These are phyloP conservation scores for Chirona hameri DNA, from an alignment of 2,888 invertebrate genomes.

Conservation along the genomic window DNA sequence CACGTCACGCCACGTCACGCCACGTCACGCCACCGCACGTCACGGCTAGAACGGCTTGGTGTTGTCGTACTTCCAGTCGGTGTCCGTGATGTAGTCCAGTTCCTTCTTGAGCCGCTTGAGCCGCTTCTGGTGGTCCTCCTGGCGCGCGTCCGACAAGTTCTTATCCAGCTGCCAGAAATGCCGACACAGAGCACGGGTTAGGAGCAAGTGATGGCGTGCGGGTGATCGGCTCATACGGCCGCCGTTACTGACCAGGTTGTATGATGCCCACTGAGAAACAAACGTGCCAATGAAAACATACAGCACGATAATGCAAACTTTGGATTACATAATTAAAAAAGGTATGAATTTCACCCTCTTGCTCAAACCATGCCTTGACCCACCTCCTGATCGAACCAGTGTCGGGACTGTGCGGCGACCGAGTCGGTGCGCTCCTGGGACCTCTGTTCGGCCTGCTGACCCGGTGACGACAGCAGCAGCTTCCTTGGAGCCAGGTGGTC, in stretches of 20 bases:
- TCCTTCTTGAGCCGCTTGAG: conserved; percentile 68
- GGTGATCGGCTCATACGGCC: too few relatives aligned
- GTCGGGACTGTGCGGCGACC: not conserved
- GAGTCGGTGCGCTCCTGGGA: not conserved
- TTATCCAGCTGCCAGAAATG: not conserved
- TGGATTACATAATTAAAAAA: too few relatives aligned
- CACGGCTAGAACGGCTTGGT: not conserved
- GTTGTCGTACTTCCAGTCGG: conserved; percentile 61
- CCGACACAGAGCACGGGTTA: too few relatives aligned
- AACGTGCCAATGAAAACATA: too few relatives aligned
- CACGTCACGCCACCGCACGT: not conserved
- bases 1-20: too few relatives aligned
- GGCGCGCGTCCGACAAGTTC: not conserved
- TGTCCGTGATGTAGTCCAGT: conserved; percentile 69
- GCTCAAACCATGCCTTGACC: not conserved
- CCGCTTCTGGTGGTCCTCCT: conserved; percentile 66
- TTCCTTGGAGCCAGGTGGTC: not conserved
- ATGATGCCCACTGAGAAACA: too few relatives aligned
- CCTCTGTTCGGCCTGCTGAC: conserved; percentile 1
- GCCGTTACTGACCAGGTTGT: too few relatives aligned
- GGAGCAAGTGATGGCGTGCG: not conserved
- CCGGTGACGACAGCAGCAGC: not conserved
- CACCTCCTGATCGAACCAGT: not conserved
- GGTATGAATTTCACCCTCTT: too few relatives aligned
- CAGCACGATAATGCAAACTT: too few relatives aligned